A percentile compares a stretch with the other conserved stretches of the same genome.
Evolutionary conservation across 2,888 invertebrate genomes (phyloP).

Genomic region (Resseliella maxima): DNA sequence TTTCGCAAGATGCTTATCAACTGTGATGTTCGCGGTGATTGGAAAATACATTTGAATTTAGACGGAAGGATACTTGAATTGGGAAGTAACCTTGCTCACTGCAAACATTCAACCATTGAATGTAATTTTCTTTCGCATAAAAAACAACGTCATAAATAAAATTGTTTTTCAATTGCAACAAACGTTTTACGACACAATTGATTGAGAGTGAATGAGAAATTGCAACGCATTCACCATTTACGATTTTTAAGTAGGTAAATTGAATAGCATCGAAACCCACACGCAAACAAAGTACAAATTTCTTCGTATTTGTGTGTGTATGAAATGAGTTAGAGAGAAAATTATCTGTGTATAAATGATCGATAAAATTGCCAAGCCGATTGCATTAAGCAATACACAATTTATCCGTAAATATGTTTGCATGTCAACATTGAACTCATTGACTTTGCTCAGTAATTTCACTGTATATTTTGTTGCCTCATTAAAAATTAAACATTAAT

Average conservation of each 20-base stretch:
- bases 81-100: slow-evolving; percentile 3
- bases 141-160: background rate
- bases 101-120: background rate
- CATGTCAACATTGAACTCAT: slow-evolving; percentile 51
- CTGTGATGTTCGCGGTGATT: background rate
- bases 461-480: background rate
- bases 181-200: background rate
- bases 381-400: background rate
- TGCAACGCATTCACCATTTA: background rate
- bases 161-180: background rate
- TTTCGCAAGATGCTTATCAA: background rate
- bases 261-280: slow-evolving; percentile 7
- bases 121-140: background rate
- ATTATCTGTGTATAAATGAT: slow-evolving; percentile 31
- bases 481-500: slow-evolving; percentile 16
- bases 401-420: background rate
- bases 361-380: background rate
- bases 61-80: slow-evolving; percentile 16
- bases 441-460: slow-evolving; percentile 27
- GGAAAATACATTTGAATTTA: background rate
- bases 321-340: background rate
- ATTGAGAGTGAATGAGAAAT: background rate
- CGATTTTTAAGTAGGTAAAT: slow-evolving; percentile 28
- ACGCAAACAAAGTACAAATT: slow-evolving; percentile 15
- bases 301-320: background rate